These are phyloP conservation scores for Chrysoperla carnea DNA, from an alignment of 1,140 invertebrate genomes.

Conservation along the genomic window DNA sequence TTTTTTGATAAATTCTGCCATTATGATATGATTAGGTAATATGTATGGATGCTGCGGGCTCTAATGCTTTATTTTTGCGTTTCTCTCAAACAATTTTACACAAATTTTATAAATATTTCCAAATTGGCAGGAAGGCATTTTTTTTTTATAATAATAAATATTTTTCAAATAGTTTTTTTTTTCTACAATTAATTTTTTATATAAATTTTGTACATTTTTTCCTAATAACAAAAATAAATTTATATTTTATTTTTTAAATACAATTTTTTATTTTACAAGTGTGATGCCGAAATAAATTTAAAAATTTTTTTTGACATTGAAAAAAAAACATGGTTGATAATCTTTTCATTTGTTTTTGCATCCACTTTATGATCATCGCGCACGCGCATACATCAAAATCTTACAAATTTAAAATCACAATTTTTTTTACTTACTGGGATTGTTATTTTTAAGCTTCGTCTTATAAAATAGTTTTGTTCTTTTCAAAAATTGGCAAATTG, in stretches of 20 bases:
- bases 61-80: constrained; percentile 2
- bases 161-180: constrained; percentile 18
- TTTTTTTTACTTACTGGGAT: no score
- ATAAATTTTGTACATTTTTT: constrained; percentile 26
- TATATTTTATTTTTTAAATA: constrained; percentile 16
- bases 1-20: neutral
- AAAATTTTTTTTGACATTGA: neutral
- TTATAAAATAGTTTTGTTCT: no score
- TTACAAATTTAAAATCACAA: no score
- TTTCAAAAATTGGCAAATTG: no score
- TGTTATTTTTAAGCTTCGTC: no score
- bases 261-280: constrained; percentile 5
- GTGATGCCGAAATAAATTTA: neutral
- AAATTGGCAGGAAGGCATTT: constrained; percentile 24
- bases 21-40: neutral
- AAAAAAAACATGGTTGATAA: neutral
- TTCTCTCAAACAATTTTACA: constrained; percentile 11
- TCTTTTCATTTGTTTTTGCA: neutral
- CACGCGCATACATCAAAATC: no score
- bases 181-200: constrained; percentile 20
- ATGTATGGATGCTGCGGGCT: constrained; percentile 4
- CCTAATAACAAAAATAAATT: constrained; percentile 25
- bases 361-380: no score
- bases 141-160: constrained; percentile 19
- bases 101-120: constrained; percentile 14